Percentiles rank a stretch among this genome's conserved stretches.
Evolutionary conservation across 1,140 invertebrate species (phyloP).

Genomic region (Drosophila ercepeae): DNA sequence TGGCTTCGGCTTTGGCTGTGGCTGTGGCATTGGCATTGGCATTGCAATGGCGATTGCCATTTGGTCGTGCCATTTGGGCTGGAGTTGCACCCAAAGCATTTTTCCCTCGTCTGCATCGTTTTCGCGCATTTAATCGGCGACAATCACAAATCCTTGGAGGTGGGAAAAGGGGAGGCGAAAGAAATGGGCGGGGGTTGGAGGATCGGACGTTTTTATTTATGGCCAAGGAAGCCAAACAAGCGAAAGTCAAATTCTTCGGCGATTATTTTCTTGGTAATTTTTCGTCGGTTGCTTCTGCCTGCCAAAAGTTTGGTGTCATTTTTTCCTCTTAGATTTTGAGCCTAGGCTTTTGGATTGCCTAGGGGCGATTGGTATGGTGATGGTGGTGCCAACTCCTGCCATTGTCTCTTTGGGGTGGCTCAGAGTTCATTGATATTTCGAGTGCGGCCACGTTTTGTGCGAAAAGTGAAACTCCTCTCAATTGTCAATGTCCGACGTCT

Average conservation of each 20-base stretch:
- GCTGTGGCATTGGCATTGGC: constrained; percentile 35
- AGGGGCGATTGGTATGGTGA: constrained; percentile 16
- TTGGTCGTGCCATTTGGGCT: constrained; percentile 62
- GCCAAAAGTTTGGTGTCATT: constrained; percentile 62
- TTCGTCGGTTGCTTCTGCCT: constrained; percentile 58
- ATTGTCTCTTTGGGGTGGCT: constrained; percentile 49
- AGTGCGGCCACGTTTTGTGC: constrained; percentile 18
- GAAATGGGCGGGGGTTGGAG: background rate
- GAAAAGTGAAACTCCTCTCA: constrained; percentile 49
- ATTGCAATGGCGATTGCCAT: constrained; percentile 31
- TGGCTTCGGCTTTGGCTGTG: constrained; percentile 1
- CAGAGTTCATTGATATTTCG: constrained; percentile 56
- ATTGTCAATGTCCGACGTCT: constrained; percentile 43
- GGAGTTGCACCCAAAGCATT: constrained; percentile 70
- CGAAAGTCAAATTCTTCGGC: constrained; percentile 80
- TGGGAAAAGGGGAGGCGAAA: background rate
- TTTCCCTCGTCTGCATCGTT: constrained; percentile 51
- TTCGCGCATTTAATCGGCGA: constrained; percentile 77
- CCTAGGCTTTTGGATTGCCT: constrained; percentile 25
- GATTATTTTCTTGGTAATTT: constrained; percentile 74
- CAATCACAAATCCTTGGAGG: constrained; percentile 74
- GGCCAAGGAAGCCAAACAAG: constrained; percentile 64
- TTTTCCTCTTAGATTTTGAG: constrained; percentile 29
- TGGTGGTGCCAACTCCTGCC: constrained; percentile 50
- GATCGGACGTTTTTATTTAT: constrained; percentile 71